Evolutionary conservation across 2,113 vertebrate species (phyloP), one percentile per base, ranked within the genome.

Genomic region (Scatophagus argus): DNA sequence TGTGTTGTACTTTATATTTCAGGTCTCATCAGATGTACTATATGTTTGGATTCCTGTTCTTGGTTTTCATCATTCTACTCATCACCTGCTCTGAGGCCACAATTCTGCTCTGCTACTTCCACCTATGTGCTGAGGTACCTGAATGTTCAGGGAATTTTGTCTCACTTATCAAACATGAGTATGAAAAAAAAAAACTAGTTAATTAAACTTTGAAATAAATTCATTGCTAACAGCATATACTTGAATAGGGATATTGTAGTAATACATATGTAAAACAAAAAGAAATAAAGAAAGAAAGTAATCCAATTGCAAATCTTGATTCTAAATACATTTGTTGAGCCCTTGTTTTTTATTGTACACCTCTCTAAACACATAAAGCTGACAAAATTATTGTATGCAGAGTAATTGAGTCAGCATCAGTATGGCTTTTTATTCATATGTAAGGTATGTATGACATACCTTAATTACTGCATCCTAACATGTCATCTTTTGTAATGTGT

Each of bases 11-110:
- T 6, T 0, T 14, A 0, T 39, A 0, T 49, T 87, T 54, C 83
- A 99, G 98, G 98, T 99, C 98, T 47, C 98, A 99, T 92, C 98
- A 99, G 94, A 99, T 99, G 98, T 99, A 99, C 93, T 99, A 99
- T 91, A 99, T 99, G 98, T 99, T 99, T 92, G 98, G 98, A n/a
- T 99, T 99, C 93, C 94, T 99, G 3, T 99, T 99, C 88, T 92
- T 99, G 91, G 97, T 99, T 63, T 99, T 99, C 91, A 99, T 99
- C 87, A 99, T 99, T 92, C 94, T 99, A 61, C 96, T 99, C 87
- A 99, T 99, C 90, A 99, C 98, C 7, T 99, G 98, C 91, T 99
- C 98, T 4, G 98, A 99, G 91, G 98, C 98, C 85, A 99, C 98
- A 58, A 95, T 99, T 90, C 94, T 99, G 81, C 97, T 99, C 81